Evolutionary conservation across 2,113 vertebrate species (phyloP), one percentile per base, ranked within the genome.

Genomic region (Heterotilapia buettikoferi): DNA sequence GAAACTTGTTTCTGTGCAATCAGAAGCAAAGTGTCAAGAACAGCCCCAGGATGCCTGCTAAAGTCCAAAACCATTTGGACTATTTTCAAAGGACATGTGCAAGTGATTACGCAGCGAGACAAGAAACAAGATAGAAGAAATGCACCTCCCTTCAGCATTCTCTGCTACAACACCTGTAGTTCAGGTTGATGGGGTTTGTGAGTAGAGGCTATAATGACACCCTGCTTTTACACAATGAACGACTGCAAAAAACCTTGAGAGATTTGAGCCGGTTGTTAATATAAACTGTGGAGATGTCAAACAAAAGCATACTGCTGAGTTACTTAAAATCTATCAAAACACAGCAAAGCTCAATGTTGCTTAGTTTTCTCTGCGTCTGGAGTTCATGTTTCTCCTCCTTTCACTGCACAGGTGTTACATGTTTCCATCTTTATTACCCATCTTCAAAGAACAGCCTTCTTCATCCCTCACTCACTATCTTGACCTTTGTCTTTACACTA

Each of bases 211-310:
- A 86, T 87, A 88, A 89, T 87, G 66, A 86, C 61, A 80, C 57
- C 84, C 54, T 83, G 54, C 83, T 54, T 82, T 80, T 19, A 88
- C 57, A 89, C 63, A 86, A 63, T 18, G 50, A 79, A 36, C 88
- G 47, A 90, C 92, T 89, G 84, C 91, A 86, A 84, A 84, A 59
- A 83, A 76, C 86, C 66, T 90, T 40, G 59, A 87, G 66, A 86
- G 71, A 93, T 84, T 56, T 86, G 80, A 93, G 90, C 53, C 29
- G 9, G 61, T 56, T 88, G 71, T 19, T 84, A 43, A 84, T 84
- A 86, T 80, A 92, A 92, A 83, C 71, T 84, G 85, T 26, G 54
- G 38, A 81, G 66, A 68, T 73, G 47, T 43, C 83, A 80, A 89
- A 91, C 90, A 94, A 89, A 92, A 86, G 66, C 86, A 54, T 80